Conservation (phyloP, 2,888 invertebrate species). For the Rhamphomyia laevipes region DNA sequence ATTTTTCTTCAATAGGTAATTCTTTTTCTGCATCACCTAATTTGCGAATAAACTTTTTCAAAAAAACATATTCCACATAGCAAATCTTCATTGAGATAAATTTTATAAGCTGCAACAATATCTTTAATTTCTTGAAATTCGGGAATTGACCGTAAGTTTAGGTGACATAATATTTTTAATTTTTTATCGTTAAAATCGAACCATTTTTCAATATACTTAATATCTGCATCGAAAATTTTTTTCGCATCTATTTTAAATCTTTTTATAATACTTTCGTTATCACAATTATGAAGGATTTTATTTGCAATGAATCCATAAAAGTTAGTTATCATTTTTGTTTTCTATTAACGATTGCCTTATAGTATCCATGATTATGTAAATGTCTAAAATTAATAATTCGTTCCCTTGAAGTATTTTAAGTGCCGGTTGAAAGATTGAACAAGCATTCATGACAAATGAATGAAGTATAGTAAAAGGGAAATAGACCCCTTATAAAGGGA, state of each 20-base stretch:
- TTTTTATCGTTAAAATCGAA: neutral
- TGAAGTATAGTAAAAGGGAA: too few relatives aligned
- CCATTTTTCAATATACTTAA: constrained; percentile 1
- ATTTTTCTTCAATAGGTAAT: neutral
- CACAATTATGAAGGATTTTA: neutral
- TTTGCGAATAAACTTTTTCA: neutral
- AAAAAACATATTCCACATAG: neutral
- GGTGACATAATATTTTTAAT: neutral
- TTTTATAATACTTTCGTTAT: neutral
- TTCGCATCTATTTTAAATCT: neutral
- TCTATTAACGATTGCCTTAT: neutral
- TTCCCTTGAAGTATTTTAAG: neutral
- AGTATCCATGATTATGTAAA: neutral
- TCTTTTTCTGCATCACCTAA: neutral
- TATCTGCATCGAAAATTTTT: neutral
- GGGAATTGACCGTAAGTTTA: neutral
- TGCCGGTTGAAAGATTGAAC: neutral
- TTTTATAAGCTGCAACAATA: neutral
- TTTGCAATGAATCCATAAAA: neutral
- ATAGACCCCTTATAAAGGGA: too few relatives aligned
- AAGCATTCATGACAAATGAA: neutral
- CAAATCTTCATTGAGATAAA: neutral
- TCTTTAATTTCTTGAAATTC: neutral
- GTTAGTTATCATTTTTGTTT: neutral
- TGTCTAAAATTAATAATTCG: neutral